Evolutionary conservation across 2,797 vertebrate species (phyloP).

Genomic region (Neosilurus hyrtlii): DNA sequence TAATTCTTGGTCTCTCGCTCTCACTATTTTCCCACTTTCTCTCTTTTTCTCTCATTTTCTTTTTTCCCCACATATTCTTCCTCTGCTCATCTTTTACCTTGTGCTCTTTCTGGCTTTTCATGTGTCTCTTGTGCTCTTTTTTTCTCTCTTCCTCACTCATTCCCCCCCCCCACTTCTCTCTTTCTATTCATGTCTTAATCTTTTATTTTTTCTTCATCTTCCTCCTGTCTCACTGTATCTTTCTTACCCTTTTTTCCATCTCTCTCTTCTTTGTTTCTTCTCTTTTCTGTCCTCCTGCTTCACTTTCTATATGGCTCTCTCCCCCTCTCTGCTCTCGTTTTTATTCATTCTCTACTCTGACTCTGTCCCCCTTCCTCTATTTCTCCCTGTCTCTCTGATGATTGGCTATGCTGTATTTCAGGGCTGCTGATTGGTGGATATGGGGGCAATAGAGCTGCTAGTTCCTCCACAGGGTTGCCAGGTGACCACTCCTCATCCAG

Average conservation of each 20-base stretch:
- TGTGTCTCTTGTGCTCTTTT: neutral
- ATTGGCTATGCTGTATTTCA: slow-evolving; percentile 72
- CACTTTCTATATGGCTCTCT: neutral
- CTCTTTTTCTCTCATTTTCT: neutral
- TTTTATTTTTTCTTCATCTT: neutral
- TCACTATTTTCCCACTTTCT: neutral
- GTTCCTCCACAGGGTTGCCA: slow-evolving; percentile 75
- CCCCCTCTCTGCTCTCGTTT: slow-evolving; percentile 28
- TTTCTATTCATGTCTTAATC: neutral
- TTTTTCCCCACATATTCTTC: neutral
- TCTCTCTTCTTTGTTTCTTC: too few species aligned
- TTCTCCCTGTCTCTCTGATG: slow-evolving; percentile 65
- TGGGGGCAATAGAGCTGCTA: slow-evolving; percentile 93
- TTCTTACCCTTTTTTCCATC: too few species aligned
- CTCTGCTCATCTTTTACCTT: neutral
- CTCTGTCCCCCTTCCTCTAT: slow-evolving; percentile 60
- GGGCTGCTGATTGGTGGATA: slow-evolving; percentile 94
- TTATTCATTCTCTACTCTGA: slow-evolving; percentile 23
- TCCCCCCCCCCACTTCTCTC: neutral
- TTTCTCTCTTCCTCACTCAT: neutral
- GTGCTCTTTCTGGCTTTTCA: neutral
- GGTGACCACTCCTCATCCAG: slow-evolving; percentile 91
- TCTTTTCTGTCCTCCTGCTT: neutral
- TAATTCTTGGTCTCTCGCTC: neutral
- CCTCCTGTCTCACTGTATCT: neutral